These are phyloP conservation scores for Calcarius ornatus DNA, from an alignment of 2,113 vertebrate genomes.

Conservation along the genomic window DNA sequence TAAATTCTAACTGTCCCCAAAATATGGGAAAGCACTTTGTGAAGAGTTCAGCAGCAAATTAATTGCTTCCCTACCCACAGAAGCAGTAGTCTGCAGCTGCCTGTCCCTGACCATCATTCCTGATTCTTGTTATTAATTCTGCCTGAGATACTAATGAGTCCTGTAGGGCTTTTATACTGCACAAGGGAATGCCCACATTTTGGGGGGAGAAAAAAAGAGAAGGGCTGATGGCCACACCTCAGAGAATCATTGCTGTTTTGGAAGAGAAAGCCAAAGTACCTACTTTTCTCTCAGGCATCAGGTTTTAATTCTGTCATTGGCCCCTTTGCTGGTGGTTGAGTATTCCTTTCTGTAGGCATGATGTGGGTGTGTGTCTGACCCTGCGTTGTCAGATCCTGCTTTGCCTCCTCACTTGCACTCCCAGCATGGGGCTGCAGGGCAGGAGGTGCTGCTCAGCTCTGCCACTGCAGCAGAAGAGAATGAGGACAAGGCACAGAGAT, in stretches of 20 bases:
- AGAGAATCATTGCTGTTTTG: not conserved
- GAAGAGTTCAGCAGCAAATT: not conserved
- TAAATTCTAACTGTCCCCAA: not conserved
- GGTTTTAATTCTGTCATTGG: not conserved
- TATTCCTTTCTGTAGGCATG: not conserved
- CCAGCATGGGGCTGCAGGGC: fast-evolving
- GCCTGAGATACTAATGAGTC: not conserved
- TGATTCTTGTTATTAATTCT: not conserved
- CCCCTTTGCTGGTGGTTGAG: not conserved
- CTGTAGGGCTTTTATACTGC: not conserved
- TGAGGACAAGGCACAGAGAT: fast-evolving
- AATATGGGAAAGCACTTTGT: not conserved
- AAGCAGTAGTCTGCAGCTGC: not conserved
- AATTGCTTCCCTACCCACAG: not conserved
- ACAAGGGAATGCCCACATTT: not conserved
- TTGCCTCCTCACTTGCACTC: not conserved
- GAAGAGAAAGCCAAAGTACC: not conserved
- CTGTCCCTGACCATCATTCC: not conserved
- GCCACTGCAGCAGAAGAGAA: not conserved
- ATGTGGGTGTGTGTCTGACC: not conserved
- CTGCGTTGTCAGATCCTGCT: fast-evolving
- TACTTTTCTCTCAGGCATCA: not conserved
- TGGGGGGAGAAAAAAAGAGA: fast-evolving
- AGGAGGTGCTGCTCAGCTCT: not conserved
- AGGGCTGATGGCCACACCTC: not conserved